Percentiles rank a stretch among this genome's conserved stretches.
phyloP scores from a whole-genome alignment of 2,113 vertebrate species.

The Tenebrosternarchus preto region DNA sequence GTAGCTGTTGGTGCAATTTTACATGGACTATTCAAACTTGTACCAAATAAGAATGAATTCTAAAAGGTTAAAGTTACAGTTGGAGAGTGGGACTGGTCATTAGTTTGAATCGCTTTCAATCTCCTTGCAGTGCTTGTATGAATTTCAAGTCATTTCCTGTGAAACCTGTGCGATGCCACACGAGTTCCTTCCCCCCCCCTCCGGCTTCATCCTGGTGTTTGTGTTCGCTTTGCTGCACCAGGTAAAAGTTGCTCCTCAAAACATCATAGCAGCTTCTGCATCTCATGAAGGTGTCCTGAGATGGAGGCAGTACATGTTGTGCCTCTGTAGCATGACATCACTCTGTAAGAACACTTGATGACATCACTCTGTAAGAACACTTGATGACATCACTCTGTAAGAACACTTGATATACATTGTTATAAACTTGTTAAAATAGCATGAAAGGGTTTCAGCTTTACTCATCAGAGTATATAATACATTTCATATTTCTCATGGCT shows the following conservation, averaged over 20 bases:
- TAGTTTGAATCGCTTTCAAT: neutral
- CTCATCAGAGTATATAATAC: neutral
- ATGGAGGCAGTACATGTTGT: too few relatives aligned
- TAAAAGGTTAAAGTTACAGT: too few relatives aligned
- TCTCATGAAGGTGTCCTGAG: neutral
- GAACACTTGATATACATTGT: too few relatives aligned
- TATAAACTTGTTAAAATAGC: too few relatives aligned
- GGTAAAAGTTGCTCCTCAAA: neutral
- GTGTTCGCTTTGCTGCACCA: neutral
- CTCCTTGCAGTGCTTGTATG: neutral
- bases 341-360: neutral
- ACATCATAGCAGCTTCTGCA: neutral
- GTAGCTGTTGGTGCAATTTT: too few relatives aligned
- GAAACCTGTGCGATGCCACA: neutral
- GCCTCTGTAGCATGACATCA: constrained; percentile 5
- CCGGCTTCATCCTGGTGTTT: neutral
- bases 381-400: too few relatives aligned
- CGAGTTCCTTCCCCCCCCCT: neutral
- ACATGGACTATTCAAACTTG: too few relatives aligned
- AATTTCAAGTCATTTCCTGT: neutral
- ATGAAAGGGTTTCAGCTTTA: too few relatives aligned
- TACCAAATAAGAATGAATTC: too few relatives aligned
- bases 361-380: too few relatives aligned
- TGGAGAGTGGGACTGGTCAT: too few relatives aligned
- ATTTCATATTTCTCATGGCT: constrained; percentile 3